Percentiles rank a stretch among this genome's conserved stretches.
phyloP scores from a whole-genome alignment of 2,797 vertebrate species.

The Synanceia verrucosa region DNA sequence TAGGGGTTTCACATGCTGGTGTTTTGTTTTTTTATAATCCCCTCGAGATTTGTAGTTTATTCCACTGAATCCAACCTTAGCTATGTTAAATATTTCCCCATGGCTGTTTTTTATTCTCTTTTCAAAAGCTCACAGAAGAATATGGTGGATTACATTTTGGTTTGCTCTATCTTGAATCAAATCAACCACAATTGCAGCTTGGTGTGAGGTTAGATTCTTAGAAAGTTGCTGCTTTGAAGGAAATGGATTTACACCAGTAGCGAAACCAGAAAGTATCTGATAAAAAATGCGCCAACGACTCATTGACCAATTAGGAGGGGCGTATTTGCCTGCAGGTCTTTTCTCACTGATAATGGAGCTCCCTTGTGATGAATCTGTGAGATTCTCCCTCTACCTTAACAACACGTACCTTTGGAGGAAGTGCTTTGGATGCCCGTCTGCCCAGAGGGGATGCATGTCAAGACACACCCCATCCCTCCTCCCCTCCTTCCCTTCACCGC shows the following conservation, averaged over 20 bases:
- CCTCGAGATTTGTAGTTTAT: slow-evolving; percentile 70
- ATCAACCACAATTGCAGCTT: slow-evolving; percentile 2
- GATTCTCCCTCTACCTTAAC: slow-evolving; percentile 38
- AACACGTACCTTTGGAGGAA: slow-evolving; percentile 68
- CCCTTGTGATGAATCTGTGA: slow-evolving; percentile 40
- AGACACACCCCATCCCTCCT: slow-evolving; percentile 64
- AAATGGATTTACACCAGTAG: slow-evolving; percentile 30
- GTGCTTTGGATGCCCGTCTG: slow-evolving; percentile 75
- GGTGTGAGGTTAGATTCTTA: neutral
- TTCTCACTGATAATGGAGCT: slow-evolving; percentile 38
- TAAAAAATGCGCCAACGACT: slow-evolving; percentile 40
- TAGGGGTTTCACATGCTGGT: slow-evolving; percentile 76
- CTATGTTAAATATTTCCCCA: slow-evolving; percentile 74
- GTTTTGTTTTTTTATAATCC: slow-evolving; percentile 76
- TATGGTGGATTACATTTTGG: slow-evolving; percentile 45
- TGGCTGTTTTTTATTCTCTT: slow-evolving; percentile 14
- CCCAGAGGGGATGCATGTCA: slow-evolving; percentile 80
- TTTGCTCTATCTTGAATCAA: slow-evolving; percentile 37
- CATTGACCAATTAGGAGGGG: slow-evolving; percentile 17
- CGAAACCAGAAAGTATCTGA: slow-evolving; percentile 39
- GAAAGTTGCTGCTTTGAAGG: neutral
- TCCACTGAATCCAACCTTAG: slow-evolving; percentile 70
- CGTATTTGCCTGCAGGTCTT: slow-evolving; percentile 31
- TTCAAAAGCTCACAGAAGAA: slow-evolving; percentile 21
- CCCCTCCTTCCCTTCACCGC: slow-evolving; percentile 19